A percentile compares a stretch with the other conserved stretches of the same genome.
Conservation (phyloP, 2,113 vertebrate genomes). For the Merops nubicus region DNA sequence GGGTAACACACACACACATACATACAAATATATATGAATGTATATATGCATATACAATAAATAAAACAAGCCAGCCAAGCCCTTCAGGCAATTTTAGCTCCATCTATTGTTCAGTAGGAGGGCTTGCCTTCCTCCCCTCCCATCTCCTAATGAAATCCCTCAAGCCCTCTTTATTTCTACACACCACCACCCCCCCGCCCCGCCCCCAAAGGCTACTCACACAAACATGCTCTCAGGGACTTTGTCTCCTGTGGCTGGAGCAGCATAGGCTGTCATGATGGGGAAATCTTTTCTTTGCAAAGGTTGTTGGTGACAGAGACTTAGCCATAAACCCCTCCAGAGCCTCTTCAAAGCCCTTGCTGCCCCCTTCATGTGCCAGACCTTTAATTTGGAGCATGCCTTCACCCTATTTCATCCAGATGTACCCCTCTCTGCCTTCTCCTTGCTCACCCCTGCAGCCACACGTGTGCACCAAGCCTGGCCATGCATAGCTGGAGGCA, state of each 20-base stretch:
- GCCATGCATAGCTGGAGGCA: not conserved
- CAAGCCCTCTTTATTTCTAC: not conserved
- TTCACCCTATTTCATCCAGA: not conserved
- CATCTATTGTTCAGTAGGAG: conserved; percentile 1
- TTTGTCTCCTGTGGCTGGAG: not conserved
- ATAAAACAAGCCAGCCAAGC: conserved; percentile 38
- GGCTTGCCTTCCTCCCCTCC: not conserved
- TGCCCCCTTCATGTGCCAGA: not conserved
- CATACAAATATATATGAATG: not conserved
- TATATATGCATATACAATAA: not conserved
- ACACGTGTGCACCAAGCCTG: not conserved
- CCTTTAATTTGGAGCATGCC: not conserved
- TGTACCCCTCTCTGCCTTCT: not conserved
- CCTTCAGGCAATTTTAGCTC: conserved; percentile 25
- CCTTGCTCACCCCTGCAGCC: not conserved
- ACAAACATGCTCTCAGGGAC: not conserved
- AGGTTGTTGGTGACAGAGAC: not conserved
- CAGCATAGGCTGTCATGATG: not conserved
- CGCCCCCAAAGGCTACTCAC: not conserved
- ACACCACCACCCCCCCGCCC: too few species aligned
- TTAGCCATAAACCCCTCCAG: not conserved
- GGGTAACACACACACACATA: not conserved
- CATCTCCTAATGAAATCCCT: conserved; percentile 35
- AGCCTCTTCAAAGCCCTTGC: not conserved
- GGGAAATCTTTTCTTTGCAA: not conserved